Conservation (phyloP, 2,888 invertebrate species). For the Gonocerus acuteangulatus region DNA sequence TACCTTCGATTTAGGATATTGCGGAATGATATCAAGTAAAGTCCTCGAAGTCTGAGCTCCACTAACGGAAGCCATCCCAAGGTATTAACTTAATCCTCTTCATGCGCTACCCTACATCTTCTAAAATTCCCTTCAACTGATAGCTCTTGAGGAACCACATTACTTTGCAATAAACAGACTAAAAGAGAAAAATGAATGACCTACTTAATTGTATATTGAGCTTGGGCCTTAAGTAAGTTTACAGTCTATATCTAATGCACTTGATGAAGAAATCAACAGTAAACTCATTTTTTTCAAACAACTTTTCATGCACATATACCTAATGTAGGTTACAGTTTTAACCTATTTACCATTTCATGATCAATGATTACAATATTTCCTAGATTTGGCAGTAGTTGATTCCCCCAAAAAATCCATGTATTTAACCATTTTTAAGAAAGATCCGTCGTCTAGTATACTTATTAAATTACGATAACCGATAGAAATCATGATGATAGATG, state of each 20-base stretch:
- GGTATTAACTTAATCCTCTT: conserved; percentile 11
- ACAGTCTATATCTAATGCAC: background rate
- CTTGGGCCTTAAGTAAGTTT: background rate
- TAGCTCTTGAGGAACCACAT: conserved; percentile 6
- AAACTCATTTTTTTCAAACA: background rate
- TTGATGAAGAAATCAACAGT: background rate
- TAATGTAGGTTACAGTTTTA: conserved; percentile 24
- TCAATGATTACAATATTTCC: background rate
- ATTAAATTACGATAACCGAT: background rate
- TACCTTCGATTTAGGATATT: conserved; percentile 34
- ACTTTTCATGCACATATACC: background rate
- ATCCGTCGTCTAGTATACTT: background rate
- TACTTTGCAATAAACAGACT: conserved; percentile 5
- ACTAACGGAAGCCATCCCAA: conserved; percentile 34
- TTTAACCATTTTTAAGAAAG: background rate
- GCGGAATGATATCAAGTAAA: conserved; percentile 33
- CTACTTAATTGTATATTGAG: background rate
- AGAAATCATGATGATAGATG: background rate
- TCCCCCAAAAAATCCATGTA: background rate
- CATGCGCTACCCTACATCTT: conserved; percentile 28
- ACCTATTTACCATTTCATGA: conserved; percentile 21
- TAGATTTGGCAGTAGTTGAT: background rate
- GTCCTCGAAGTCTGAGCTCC: conserved; percentile 35
- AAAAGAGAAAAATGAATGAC: background rate
- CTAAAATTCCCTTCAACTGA: conserved; percentile 6